These are phyloP conservation scores for Ochropacha duplaris DNA, from an alignment of 2,888 invertebrate genomes.

Conservation along the genomic window DNA sequence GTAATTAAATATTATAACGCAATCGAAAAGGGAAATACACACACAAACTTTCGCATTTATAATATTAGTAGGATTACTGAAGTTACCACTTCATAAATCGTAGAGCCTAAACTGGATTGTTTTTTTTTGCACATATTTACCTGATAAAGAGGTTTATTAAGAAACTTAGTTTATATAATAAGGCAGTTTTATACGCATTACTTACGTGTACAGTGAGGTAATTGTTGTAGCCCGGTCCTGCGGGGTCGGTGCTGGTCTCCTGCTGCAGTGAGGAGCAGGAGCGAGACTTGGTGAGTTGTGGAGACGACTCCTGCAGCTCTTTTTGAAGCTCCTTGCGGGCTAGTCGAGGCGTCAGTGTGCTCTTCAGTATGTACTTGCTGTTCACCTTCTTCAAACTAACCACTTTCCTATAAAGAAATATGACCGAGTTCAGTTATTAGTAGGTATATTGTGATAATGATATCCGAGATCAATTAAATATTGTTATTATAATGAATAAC, in stretches of 20 bases:
- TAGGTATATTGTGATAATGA: not conserved
- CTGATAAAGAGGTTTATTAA: no score
- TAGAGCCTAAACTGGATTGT: no score
- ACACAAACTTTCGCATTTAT: no score
- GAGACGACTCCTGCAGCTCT: slow-evolving; percentile 82
- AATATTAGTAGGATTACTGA: no score
- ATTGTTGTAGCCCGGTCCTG: slow-evolving; percentile 85
- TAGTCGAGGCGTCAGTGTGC: slow-evolving; percentile 90
- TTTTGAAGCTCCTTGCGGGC: slow-evolving; percentile 87
- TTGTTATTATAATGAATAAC: not conserved
- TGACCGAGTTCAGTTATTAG: not conserved
- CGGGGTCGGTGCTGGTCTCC: slow-evolving; percentile 79
- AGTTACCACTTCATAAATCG: no score
- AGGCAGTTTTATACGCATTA: slow-evolving; percentile 13
- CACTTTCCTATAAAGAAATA: slow-evolving; percentile 80
- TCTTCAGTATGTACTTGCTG: slow-evolving; percentile 92
- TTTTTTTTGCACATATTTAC: no score
- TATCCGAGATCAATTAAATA: not conserved
- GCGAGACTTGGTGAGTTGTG: slow-evolving; percentile 85
- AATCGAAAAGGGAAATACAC: no score
- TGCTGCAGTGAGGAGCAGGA: slow-evolving; percentile 88
- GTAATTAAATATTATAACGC: no score
- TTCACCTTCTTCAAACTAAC: slow-evolving; percentile 88
- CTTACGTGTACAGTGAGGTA: slow-evolving; percentile 90
- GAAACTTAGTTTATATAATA: no score